A percentile compares a stretch with the other conserved stretches of the same genome.
Evolutionary conservation across 2,113 vertebrate genomes (phyloP).

Genomic region (Osmerus mordax): DNA sequence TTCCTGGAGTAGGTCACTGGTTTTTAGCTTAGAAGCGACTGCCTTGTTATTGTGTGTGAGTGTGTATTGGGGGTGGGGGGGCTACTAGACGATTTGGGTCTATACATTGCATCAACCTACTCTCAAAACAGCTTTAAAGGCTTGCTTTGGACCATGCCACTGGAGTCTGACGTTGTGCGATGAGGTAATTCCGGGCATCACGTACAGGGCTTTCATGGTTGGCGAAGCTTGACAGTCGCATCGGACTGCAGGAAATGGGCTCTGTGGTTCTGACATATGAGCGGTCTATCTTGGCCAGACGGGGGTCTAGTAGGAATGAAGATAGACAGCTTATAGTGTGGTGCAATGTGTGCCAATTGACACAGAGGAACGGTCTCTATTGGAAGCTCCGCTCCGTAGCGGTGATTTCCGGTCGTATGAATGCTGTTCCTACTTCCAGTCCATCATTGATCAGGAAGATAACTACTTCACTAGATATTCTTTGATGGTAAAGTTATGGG

Average conservation of each 20-base stretch:
- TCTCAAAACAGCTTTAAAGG: no score
- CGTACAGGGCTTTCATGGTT: conserved; percentile 46
- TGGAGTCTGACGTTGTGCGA: conserved; percentile 27
- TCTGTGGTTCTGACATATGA: conserved; percentile 46
- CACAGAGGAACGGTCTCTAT: conserved; percentile 11
- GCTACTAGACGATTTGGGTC: no score
- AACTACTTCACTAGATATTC: no score
- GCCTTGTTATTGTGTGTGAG: no score
- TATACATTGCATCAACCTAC: no score
- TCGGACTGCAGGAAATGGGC: conserved; percentile 48
- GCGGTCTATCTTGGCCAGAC: conserved; percentile 40
- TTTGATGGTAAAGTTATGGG: neutral
- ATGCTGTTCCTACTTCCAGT: neutral
- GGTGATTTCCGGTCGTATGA: neutral
- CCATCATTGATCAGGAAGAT: conserved; percentile 7
- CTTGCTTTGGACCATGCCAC: conserved; percentile 6
- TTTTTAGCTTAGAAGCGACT: no score
- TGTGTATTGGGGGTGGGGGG: no score
- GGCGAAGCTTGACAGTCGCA: conserved; percentile 49
- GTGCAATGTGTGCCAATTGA: neutral
- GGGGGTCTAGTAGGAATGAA: conserved; percentile 33
- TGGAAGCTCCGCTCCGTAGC: neutral
- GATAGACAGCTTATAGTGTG: conserved; percentile 30
- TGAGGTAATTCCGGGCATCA: conserved; percentile 49
- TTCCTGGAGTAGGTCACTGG: no score